Conservation (phyloP, 2,113 vertebrate genomes). For the Eulemur macaco region DNA sequence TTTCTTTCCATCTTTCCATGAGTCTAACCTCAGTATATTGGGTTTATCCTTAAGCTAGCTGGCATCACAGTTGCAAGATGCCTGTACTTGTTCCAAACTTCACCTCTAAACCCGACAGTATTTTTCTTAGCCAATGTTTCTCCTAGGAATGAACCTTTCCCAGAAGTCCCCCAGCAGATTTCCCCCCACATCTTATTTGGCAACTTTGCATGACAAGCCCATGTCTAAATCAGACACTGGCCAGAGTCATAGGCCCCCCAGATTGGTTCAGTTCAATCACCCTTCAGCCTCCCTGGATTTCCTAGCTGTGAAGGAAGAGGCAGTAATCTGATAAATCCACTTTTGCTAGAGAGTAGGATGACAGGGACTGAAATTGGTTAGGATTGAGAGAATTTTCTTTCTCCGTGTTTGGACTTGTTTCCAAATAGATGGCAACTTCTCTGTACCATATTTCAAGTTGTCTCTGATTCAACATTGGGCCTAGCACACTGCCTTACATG, state of each 20-base stretch:
- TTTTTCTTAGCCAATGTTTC: background rate
- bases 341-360: background rate
- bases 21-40: too few relatives aligned
- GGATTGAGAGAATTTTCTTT: background rate
- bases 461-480: background rate
- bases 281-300: background rate
- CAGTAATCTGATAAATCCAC: background rate
- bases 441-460: background rate
- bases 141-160: background rate
- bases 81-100: background rate
- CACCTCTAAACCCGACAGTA: background rate
- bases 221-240: background rate
- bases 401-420: background rate
- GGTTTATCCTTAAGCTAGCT: background rate
- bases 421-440: background rate
- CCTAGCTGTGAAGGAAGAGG: background rate
- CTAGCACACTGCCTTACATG: background rate
- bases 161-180: background rate
- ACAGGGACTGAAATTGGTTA: background rate
- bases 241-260: fast-evolving
- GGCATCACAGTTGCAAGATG: background rate
- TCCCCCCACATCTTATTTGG: background rate
- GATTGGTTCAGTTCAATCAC: background rate
- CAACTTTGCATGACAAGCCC: background rate
- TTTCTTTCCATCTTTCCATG: background rate